phyloP scores from a whole-genome alignment of 2,113 vertebrate genomes.

The Pogona vitticeps region DNA sequence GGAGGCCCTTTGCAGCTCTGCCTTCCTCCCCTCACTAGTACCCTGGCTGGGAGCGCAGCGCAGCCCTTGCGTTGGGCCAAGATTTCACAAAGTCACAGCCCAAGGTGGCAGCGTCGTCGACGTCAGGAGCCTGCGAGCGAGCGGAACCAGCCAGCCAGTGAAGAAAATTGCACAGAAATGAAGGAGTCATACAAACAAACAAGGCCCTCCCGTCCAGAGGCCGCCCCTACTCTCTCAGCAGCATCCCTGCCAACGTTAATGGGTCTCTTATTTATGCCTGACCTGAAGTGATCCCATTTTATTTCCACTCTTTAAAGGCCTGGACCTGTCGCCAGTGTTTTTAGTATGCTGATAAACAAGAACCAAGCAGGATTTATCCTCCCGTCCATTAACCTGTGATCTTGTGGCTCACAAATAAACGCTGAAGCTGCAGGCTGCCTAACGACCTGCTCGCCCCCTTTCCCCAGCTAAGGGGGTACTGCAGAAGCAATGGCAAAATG shows the following conservation, averaged over 20 bases:
- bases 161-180: background rate
- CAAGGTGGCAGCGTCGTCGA: background rate
- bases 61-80: background rate
- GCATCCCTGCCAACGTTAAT: conserved; percentile 27
- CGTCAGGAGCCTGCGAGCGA: no score
- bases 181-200: conserved; percentile 25
- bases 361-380: conserved; percentile 15
- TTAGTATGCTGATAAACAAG: conserved; percentile 18
- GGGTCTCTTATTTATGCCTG: conserved; percentile 37
- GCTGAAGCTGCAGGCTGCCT: conserved; percentile 1
- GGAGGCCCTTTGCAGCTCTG: background rate
- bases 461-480: background rate
- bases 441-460: background rate
- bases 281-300: conserved; percentile 23
- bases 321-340: conserved; percentile 8
- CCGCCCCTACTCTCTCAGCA: background rate
- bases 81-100: conserved; percentile 8
- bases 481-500: background rate
- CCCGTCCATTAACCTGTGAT: conserved; percentile 37
- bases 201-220: background rate
- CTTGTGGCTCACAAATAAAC: conserved; percentile 14
- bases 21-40: background rate
- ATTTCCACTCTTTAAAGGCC: conserved; percentile 9
- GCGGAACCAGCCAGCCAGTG: background rate
- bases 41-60: accelerated